Base-by-base conservation (phyloP, 2,113 vertebrate species). In the Chionis minor region DNA sequence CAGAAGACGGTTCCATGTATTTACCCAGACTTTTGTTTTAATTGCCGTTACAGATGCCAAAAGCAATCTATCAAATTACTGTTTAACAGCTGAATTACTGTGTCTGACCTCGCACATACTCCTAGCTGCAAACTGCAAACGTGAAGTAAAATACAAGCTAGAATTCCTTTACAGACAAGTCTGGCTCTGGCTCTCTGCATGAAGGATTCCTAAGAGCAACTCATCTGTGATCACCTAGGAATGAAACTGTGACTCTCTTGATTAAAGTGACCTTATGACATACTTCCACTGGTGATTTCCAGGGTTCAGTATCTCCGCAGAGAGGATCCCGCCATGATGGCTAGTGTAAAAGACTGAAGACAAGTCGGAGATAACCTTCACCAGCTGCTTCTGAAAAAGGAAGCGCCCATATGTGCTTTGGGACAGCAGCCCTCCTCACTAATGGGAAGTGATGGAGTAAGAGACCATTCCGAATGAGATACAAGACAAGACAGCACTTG, bases 191-290 rank as follows among this genome's bases (percentile, higher is more conserved):
- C 20, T 35, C 35, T 52, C 42, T 3, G 10, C 15, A 27, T 7
- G n/a, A 56, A 61, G 49, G 40, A 8, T 35, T 2, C 56, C 55
- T 19, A 19, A 27, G 28, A 75, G 49, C 44, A 55, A 2, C 40
- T 16, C 66, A 2, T 3, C 56, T 3, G 1, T 0, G 6, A 45
- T 7, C 81, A 63, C 1, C 2, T 0, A 38, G 40, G 51, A 72
- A 55, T 4, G 1, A 24, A 74, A 55, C 42, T 69, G 24, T 10
- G n/a, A 0, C 67, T 56, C 67, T 40, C 67, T 5, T 3, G 4
- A 21, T 12, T 22, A 17, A 81, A 69, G 35, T 0, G 4, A 94
- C 56, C 35, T 52, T 3, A 3, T 5, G 26, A 44, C 56, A 56
- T 3, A 12, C 0, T 33, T 5, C 70, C 79, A 44, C 30, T 1